Conservation (phyloP, 2,888 invertebrate genomes). For the Limnephilus rhombicus region DNA sequence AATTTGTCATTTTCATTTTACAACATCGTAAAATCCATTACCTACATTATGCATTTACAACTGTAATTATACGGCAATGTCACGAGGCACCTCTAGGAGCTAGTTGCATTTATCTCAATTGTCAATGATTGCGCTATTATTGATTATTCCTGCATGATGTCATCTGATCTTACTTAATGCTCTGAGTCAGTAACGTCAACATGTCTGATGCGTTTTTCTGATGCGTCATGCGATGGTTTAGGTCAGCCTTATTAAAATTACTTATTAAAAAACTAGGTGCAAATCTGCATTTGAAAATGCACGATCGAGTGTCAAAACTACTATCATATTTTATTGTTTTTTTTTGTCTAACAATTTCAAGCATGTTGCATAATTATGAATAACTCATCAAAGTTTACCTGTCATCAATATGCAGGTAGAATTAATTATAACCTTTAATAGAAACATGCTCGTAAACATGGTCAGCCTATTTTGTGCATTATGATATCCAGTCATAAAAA, state of each 20-base stretch:
- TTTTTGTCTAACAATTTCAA: too few relatives aligned
- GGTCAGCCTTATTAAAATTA: background rate
- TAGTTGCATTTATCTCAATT: background rate
- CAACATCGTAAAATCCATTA: background rate
- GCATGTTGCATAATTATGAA: too few relatives aligned
- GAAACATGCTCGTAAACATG: too few relatives aligned
- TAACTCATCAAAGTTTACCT: too few relatives aligned
- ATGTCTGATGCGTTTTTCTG: background rate
- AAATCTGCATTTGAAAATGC: background rate
- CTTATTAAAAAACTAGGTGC: background rate
- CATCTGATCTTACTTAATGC: background rate
- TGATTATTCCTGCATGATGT: background rate
- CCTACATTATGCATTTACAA: background rate
- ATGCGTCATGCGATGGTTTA: background rate
- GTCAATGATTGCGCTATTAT: background rate
- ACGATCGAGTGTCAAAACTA: background rate
- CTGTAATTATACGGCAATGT: background rate
- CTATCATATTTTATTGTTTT: background rate
- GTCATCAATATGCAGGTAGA: too few relatives aligned
- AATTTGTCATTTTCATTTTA: background rate
- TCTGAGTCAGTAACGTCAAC: background rate
- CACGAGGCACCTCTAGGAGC: background rate
- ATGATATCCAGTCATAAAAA: too few relatives aligned
- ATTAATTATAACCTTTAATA: too few relatives aligned
- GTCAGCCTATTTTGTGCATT: too few relatives aligned